These are phyloP conservation scores for Lichenostomus cassidix DNA, from an alignment of 2,113 vertebrate species.

Conservation along the genomic window DNA sequence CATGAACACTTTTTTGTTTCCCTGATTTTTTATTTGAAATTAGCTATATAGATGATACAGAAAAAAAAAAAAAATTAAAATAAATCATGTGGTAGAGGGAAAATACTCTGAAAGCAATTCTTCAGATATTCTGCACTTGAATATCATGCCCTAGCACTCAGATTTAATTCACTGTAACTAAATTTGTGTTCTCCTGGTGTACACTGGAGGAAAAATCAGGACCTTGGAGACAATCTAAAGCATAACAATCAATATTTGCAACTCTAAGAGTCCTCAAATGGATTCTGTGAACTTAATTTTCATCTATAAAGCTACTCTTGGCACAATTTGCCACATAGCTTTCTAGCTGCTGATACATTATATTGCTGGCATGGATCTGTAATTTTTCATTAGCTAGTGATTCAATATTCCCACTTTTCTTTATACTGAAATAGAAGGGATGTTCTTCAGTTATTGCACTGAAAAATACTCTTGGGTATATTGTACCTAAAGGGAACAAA, in stretches of 20 bases:
- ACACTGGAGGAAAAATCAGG: constrained; percentile 12
- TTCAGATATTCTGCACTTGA: constrained; percentile 6
- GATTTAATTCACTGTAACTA: constrained; percentile 51
- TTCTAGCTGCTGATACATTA: constrained; percentile 11
- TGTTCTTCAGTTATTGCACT: constrained; percentile 3
- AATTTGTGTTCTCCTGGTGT: constrained; percentile 24
- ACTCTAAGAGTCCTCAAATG: constrained; percentile 22
- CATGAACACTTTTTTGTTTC: not conserved
- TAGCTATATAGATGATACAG: not conserved
- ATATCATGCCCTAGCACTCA: not conserved
- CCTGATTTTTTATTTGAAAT: constrained; percentile 13
- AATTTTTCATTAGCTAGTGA: constrained; percentile 36
- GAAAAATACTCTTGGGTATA: constrained; percentile 31
- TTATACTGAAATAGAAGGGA: not conserved
- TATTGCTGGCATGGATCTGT: not conserved
- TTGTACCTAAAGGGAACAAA: not conserved
- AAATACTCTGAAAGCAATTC: not conserved
- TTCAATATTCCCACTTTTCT: constrained; percentile 22
- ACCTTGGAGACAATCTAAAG: constrained; percentile 38
- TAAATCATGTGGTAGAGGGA: not conserved
- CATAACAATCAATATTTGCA: constrained; percentile 45
- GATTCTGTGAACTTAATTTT: constrained; percentile 46
- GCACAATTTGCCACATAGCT: not conserved
- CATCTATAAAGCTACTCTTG: constrained; percentile 13
- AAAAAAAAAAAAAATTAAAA: constrained; percentile 10